phyloP scores from a whole-genome alignment of 1,140 invertebrate genomes.

The Drosophila prosaltans region DNA sequence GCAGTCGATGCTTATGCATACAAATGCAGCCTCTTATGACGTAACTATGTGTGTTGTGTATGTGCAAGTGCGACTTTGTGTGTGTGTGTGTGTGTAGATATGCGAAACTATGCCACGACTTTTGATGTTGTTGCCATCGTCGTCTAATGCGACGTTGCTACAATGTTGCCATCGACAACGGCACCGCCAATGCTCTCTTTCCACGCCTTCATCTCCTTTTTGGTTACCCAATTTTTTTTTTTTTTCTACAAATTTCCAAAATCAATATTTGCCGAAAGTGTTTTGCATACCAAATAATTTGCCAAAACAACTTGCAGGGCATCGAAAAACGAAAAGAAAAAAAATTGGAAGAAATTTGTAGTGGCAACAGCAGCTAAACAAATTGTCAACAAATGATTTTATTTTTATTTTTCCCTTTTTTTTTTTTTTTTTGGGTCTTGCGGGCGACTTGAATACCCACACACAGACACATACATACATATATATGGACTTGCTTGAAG shows the following conservation, averaged over 20 bases:
- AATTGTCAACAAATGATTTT: conserved; percentile 82
- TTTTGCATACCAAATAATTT: conserved; percentile 82
- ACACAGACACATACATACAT: conserved; percentile 32
- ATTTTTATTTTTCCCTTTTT: conserved; percentile 57
- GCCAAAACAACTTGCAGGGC: conserved; percentile 73
- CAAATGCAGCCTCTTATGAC: conserved; percentile 75
- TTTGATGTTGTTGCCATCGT: conserved; percentile 42
- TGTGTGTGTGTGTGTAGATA: conserved; percentile 45
- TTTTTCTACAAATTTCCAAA: conserved; percentile 78
- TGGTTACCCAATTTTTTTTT: conserved; percentile 24
- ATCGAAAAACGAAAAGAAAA: conserved; percentile 12
- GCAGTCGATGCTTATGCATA: conserved; percentile 68
- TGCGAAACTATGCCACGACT: conserved; percentile 69
- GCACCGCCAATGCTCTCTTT: neutral
- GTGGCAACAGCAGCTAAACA: conserved; percentile 78
- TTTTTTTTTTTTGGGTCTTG: conserved; percentile 50
- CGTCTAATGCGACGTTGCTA: conserved; percentile 64
- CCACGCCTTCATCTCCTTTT: conserved; percentile 1
- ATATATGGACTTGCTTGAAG: conserved; percentile 29
- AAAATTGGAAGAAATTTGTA: conserved; percentile 58
- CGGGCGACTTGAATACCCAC: conserved; percentile 23
- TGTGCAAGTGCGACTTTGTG: conserved; percentile 44
- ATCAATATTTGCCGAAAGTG: conserved; percentile 81
- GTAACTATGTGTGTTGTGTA: conserved; percentile 50
- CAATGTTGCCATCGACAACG: conserved; percentile 56